Percentiles rank a stretch among this genome's conserved stretches.
Evolutionary conservation across 2,888 invertebrate species (phyloP).

Genomic region (Epiblema foenella): DNA sequence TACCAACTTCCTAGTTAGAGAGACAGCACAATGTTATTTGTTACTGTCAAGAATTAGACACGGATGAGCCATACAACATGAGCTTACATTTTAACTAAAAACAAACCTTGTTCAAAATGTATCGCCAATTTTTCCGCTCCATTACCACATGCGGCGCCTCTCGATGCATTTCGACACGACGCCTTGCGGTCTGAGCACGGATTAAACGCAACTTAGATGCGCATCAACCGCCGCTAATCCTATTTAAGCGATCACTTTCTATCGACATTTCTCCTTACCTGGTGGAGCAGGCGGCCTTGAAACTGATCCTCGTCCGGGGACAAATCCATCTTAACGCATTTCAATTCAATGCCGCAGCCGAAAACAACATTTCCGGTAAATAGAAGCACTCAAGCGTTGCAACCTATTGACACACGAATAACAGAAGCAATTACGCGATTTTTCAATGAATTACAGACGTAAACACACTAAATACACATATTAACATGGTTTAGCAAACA

Average conservation of each 20-base stretch:
- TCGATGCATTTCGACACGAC: constrained; percentile 27
- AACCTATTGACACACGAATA: constrained; percentile 46
- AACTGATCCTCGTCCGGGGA: constrained; percentile 93
- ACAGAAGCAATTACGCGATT: constrained; percentile 35
- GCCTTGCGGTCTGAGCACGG: constrained; percentile 46
- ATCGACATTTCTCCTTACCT: constrained; percentile 73
- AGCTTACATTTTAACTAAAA: not conserved
- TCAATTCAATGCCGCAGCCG: constrained; percentile 54
- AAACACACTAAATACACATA: not conserved
- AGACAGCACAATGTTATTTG: not conserved
- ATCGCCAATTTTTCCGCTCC: constrained; percentile 34
- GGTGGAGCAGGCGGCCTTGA: constrained; percentile 90
- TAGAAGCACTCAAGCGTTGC: constrained; percentile 71
- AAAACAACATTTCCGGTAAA: constrained; percentile 66
- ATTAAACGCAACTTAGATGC: constrained; percentile 43
- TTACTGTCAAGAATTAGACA: not conserved
- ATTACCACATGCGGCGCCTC: constrained; percentile 1
- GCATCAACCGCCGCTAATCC: constrained; percentile 40
- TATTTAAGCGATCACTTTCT: constrained; percentile 35
- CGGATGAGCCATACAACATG: not conserved
- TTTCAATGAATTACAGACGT: constrained; percentile 22
- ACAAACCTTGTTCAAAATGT: constrained; percentile 30
- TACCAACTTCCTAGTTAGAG: not conserved
- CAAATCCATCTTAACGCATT: constrained; percentile 82
- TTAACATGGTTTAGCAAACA: not conserved